Base-by-base conservation (phyloP, 2,113 vertebrate species). In the Macquaria ambigua region DNA sequence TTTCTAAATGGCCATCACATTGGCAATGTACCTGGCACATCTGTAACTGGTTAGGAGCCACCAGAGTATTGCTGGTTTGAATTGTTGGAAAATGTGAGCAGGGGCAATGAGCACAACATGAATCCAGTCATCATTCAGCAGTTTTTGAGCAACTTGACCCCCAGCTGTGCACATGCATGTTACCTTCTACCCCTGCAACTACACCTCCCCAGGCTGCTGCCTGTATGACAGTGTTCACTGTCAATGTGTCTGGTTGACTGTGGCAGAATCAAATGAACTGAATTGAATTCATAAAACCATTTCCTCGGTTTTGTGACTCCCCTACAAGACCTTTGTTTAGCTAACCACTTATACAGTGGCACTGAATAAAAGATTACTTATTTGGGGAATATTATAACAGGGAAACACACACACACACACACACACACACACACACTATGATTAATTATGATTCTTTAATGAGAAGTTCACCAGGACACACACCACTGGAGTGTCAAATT, bases 401-500 rank as follows among this genome's bases (percentile, higher is more conserved):
- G 43, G 34, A 78, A 59, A 69, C 61, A 39, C 61, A 53, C 63
- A 18, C 73, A 37, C 53, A 20, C 77, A 28, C 53, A 25, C 31
- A 62, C 74, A 79, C 9, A 14, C 20, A 20, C 77, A 58, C 58
- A 69, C 64, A n/a, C 50, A 34, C 67, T 25, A 77, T 88, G 87
- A 90, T 89, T 90, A 90, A 93, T 93, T 91, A 90, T 77, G 81
- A 90, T 86, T 85, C 70, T 79, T 79, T 92, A 90, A 93, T 92
- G 83, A 89, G 90, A 89, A 88, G 88, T 90, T 90, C 86, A 88
- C 67, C 72, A 85, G 79, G 89, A 90, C 89, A 84, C 91, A 91
- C 84, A 75, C 92, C 90, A 92, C 69, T 93, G 89, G 91, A 93
- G 90, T 94, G 91, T 92, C 88, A 93, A 94, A 94, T 93, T 90